phyloP scores from a whole-genome alignment of 2,888 invertebrate species.

The Nomada ruficornis region DNA sequence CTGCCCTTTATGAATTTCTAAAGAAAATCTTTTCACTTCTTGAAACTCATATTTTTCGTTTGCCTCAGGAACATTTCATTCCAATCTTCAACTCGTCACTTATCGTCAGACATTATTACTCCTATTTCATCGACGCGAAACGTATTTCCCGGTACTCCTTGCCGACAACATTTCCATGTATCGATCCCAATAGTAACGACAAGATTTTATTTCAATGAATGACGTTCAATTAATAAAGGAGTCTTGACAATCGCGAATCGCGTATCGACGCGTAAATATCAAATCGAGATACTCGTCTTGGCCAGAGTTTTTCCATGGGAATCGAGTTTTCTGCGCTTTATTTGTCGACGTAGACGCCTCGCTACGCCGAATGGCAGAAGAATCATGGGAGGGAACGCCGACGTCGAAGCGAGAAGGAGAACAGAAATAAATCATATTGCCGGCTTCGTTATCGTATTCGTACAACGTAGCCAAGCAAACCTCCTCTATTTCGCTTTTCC shows the following conservation, averaged over 20 bases:
- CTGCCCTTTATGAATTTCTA: not conserved
- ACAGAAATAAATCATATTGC: constrained; percentile 50
- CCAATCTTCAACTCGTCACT: not conserved
- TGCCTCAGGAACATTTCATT: not conserved
- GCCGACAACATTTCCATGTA: not conserved
- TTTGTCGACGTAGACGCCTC: constrained; percentile 27
- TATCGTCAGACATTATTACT: not conserved
- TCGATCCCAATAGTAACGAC: not conserved
- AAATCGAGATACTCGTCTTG: not conserved
- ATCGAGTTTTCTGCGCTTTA: not conserved
- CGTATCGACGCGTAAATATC: not conserved
- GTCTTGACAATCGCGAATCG: constrained; percentile 3
- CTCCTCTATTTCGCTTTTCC: not conserved
- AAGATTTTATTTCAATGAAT: not conserved
- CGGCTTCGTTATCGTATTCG: constrained; percentile 48
- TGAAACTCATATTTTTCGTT: not conserved
- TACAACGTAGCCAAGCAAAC: not conserved
- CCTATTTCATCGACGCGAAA: not conserved
- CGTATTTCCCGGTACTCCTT: not conserved
- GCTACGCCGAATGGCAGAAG: constrained; percentile 23
- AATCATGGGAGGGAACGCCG: not conserved
- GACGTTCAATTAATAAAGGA: not conserved
- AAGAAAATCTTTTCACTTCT: not conserved
- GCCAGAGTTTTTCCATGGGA: not conserved
- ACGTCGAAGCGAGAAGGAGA: constrained; percentile 10